Evolutionary conservation across 2,888 invertebrate species (phyloP).

Genomic region (Aphidoletes aphidimyza): DNA sequence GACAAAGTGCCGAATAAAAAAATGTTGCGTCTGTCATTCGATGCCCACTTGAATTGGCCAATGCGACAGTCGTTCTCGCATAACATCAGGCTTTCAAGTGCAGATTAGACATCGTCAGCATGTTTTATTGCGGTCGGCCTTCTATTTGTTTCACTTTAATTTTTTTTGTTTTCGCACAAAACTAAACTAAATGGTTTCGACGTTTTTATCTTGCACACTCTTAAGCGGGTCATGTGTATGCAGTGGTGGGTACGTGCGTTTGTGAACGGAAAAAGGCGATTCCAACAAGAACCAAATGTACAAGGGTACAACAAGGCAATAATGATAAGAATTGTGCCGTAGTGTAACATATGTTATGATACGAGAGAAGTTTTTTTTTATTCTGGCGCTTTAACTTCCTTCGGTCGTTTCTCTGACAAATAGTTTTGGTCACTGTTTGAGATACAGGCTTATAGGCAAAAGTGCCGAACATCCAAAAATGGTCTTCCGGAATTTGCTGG

Average conservation of each 20-base stretch:
- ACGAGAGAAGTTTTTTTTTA: background rate
- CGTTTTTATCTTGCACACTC: background rate
- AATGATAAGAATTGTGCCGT: background rate
- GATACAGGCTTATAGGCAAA: too few relatives aligned
- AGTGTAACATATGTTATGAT: conserved; percentile 28
- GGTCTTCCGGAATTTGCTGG: too few relatives aligned
- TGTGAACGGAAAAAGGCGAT: background rate
- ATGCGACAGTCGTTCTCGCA: background rate
- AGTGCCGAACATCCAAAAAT: too few relatives aligned
- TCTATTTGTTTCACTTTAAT: conserved; percentile 12
- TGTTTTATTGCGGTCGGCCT: conserved; percentile 12
- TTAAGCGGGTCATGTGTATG: background rate
- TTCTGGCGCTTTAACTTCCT: conserved; percentile 15
- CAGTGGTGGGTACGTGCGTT: background rate
- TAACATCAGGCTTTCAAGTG: background rate
- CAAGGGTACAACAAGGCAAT: conserved; percentile 14
- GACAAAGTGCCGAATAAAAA: background rate
- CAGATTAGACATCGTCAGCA: conserved; percentile 11
- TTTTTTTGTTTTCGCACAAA: too few relatives aligned
- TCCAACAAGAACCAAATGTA: background rate
- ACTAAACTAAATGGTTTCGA: background rate
- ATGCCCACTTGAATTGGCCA: conserved; percentile 12
- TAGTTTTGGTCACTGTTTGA: too few relatives aligned
- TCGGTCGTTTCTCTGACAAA: background rate
- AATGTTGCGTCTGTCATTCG: background rate